These are phyloP conservation scores for Zaprionus gabonicus DNA, from an alignment of 1,140 invertebrate species.

Conservation along the genomic window DNA sequence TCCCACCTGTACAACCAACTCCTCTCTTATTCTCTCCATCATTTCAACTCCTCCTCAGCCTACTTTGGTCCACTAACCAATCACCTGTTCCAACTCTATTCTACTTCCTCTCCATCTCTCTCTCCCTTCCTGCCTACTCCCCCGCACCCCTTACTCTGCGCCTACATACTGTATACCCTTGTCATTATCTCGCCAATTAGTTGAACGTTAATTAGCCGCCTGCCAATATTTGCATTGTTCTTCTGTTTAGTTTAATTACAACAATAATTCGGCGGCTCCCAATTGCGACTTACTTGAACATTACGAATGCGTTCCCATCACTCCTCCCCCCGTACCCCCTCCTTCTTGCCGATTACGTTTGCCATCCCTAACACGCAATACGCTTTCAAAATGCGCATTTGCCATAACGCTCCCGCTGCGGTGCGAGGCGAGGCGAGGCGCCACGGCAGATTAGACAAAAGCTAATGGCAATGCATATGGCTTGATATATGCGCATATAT, in stretches of 20 bases:
- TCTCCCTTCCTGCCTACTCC: too few relatives aligned
- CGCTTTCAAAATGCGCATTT: conserved; percentile 60
- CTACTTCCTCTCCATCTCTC: neutral
- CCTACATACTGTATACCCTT: conserved; percentile 25
- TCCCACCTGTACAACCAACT: neutral
- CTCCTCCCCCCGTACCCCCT: neutral
- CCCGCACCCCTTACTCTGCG: neutral
- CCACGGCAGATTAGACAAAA: conserved; percentile 59
- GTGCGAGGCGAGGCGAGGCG: conserved; percentile 10
- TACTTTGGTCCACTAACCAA: neutral
- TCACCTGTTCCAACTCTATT: neutral
- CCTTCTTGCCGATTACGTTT: neutral
- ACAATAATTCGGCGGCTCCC: conserved; percentile 41
- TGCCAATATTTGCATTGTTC: conserved; percentile 63
- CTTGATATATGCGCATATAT: conserved; percentile 30
- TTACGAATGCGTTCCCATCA: conserved; percentile 30
- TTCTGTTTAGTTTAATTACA: conserved; percentile 49
- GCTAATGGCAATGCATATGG: conserved; percentile 51
- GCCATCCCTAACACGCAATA: conserved; percentile 50
- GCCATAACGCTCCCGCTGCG: conserved; percentile 8
- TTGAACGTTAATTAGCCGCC: conserved; percentile 57
- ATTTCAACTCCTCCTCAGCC: neutral
- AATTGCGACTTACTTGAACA: conserved; percentile 43
- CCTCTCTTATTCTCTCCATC: neutral
- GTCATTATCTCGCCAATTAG: conserved; percentile 69